phyloP scores from a whole-genome alignment of 2,113 vertebrate genomes.

The Candoia aspera region DNA sequence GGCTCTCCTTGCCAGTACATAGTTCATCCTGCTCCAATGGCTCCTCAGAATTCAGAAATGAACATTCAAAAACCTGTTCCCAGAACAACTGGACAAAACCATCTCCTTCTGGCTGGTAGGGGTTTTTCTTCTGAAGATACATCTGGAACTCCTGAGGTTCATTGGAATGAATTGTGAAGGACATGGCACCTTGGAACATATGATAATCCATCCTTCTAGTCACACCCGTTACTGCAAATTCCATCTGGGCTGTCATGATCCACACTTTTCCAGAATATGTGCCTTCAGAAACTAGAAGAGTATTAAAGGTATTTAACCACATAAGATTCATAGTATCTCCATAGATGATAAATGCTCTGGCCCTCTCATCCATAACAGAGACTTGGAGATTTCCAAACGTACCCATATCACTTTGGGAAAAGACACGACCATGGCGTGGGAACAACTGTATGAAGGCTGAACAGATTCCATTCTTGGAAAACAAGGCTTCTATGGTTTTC shows the following conservation, averaged over 20 bases:
- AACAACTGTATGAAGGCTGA: neutral
- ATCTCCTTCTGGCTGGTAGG: neutral
- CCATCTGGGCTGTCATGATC: slow-evolving; percentile 11
- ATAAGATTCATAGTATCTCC: neutral
- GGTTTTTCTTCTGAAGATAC: neutral
- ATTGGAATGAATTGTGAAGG: neutral
- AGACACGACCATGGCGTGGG: neutral
- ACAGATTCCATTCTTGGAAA: neutral
- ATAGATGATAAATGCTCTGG: neutral
- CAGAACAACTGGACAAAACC: neutral
- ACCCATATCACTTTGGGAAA: neutral
- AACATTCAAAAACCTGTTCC: slow-evolving; percentile 8
- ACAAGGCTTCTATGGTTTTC: neutral
- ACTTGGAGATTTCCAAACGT: neutral
- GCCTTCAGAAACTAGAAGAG: neutral
- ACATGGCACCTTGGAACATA: neutral
- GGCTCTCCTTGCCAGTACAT: neutral
- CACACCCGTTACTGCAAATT: neutral
- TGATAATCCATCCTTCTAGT: neutral
- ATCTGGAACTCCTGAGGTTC: neutral
- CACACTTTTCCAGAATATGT: neutral
- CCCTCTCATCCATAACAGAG: neutral
- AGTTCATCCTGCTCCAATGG: no score
- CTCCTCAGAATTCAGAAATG: neutral
- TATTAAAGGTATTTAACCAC: neutral